These are phyloP conservation scores for Oncorhynchus masou DNA, from an alignment of 2,113 vertebrate species.

Conservation along the genomic window DNA sequence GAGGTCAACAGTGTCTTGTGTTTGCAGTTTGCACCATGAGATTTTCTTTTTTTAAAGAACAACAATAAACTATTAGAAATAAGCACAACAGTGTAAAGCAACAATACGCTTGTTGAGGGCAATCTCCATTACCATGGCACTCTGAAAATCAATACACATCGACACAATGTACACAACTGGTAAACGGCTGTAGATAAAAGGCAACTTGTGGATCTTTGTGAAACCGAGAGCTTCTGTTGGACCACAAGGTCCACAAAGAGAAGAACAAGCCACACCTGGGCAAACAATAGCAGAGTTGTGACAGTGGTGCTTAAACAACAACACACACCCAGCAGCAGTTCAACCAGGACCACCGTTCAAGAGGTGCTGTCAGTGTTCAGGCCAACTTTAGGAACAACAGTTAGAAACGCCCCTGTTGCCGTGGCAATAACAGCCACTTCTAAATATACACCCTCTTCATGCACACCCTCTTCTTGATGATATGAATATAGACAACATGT, in stretches of 20 bases:
- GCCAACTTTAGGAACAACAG: neutral
- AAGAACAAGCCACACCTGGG: conserved; percentile 67
- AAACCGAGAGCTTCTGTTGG: conserved; percentile 66
- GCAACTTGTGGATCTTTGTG: conserved; percentile 64
- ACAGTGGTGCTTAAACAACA: conserved; percentile 54
- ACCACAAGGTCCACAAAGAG: conserved; percentile 55
- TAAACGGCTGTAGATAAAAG: conserved; percentile 63
- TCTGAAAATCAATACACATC: neutral
- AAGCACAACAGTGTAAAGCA: too few relatives aligned
- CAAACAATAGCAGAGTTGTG: conserved; percentile 70
- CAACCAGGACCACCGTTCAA: conserved; percentile 41
- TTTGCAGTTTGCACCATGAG: too few relatives aligned
- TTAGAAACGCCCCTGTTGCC: conserved; percentile 39
- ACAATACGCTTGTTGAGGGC: too few relatives aligned
- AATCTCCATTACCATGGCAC: too few relatives aligned
- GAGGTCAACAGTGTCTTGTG: neutral
- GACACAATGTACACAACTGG: conserved; percentile 60
- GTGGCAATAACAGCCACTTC: conserved; percentile 29
- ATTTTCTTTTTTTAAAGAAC: too few relatives aligned
- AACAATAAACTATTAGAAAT: too few relatives aligned
- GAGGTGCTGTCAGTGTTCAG: conserved; percentile 25
- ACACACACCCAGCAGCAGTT: neutral
- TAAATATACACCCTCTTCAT: neutral
- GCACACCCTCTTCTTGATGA: neutral
- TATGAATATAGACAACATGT: neutral